Evolutionary conservation across 2,797 vertebrate genomes (phyloP).

Genomic region (Aythya fuligula): DNA sequence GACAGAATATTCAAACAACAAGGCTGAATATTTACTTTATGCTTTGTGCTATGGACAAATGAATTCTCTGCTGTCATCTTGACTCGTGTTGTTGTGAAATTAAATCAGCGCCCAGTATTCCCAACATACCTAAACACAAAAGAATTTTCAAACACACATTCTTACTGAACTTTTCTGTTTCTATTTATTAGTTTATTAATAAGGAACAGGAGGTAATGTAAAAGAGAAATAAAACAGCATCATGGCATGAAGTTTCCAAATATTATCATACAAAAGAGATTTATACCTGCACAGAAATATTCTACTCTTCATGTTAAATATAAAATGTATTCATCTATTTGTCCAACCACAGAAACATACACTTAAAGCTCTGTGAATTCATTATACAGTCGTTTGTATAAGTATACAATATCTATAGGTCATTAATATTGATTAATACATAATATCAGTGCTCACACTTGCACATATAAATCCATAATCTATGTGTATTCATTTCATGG

Average conservation of each 20-base stretch:
- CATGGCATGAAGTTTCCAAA: background rate
- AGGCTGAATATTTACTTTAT: constrained; percentile 61
- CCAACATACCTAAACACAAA: constrained; percentile 33
- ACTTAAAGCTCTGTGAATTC: background rate
- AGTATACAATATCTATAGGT: background rate
- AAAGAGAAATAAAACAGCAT: background rate
- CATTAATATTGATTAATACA: background rate
- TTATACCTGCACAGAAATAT: background rate
- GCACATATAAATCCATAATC: background rate
- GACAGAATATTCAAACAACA: constrained; percentile 61
- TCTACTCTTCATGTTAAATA: background rate
- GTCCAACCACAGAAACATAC: background rate
- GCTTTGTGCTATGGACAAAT: constrained; percentile 60
- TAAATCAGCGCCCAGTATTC: constrained; percentile 36
- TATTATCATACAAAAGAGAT: background rate
- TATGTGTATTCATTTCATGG: background rate
- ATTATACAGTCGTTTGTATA: background rate
- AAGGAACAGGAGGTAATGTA: background rate
- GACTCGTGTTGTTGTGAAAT: constrained; percentile 60
- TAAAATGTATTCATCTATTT: background rate
- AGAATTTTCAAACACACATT: constrained; percentile 43
- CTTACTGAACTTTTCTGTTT: constrained; percentile 24
- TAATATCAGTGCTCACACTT: background rate
- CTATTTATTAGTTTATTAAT: background rate
- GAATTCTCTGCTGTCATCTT: constrained; percentile 48